Base-by-base conservation (phyloP, 2,113 vertebrate species). In the Gadus chalcogrammus region DNA sequence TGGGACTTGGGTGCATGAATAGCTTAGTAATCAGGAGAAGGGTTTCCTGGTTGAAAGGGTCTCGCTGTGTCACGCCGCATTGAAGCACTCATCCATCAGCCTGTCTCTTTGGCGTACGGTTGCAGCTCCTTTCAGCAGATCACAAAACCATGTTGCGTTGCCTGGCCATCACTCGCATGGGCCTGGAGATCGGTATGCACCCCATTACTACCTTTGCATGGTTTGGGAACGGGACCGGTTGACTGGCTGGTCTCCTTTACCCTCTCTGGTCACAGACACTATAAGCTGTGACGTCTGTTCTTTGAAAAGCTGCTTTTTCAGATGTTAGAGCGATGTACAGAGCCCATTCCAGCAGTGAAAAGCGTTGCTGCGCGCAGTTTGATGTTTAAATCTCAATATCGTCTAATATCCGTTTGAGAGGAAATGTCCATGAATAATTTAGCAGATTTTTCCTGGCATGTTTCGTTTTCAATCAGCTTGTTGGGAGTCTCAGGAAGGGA, bases 361-460 rank as follows among this genome's bases (percentile, higher is more conserved):
- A 4, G 2, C 64, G 55, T 58, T 17, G 24, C 24, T 58, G 55
- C 38, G 17, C 28, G 69, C 15, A 20, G 28, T 74, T 71, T 78
- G 73, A 81, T 76, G 42, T 48, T 38, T 42, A 38, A 73, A 59
- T 71, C 61, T 83, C 72, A 70, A 77, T 79, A 82, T 68, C 42
- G 42, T 48, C 28, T 61, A 78, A 31, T 27, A 68, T 73, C 83
- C 80, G 76, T 70, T 61, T 79, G 18, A 67, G 63, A 67, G 70
- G 58, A 76, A 84, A 76, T 76, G 58, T 81, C 62, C 71, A 13
- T 48, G 8, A 84, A 75, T 77, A 75, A 73, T 48, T 78, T 61
- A 68, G 69, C 70, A 62, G 68, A 78, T 82, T 52, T 81, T 84
- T 82, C 74, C 78, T 84, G 83, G 84, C 79, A 5, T 61, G 55